phyloP scores from a whole-genome alignment of 1,140 invertebrate genomes.

The Chelonus insularis region DNA sequence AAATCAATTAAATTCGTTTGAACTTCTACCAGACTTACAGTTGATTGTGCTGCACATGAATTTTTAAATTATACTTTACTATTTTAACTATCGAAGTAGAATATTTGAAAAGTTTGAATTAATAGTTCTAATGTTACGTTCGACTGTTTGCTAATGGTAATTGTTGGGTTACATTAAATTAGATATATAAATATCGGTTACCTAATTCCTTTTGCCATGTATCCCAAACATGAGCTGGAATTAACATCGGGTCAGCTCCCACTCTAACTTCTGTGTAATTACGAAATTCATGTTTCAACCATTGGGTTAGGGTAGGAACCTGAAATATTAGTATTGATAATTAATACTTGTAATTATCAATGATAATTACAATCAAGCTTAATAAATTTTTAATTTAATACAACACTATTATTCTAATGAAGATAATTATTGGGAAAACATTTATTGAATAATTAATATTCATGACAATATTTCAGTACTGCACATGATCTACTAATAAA shows the following conservation, averaged over 20 bases:
- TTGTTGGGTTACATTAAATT: too few species aligned
- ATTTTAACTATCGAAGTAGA: background rate
- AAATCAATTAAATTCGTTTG: conserved; percentile 78
- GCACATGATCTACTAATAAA: too few species aligned
- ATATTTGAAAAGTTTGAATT: too few species aligned
- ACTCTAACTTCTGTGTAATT: conserved; percentile 62
- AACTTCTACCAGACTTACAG: conserved; percentile 67
- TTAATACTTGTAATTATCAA: conserved; percentile 18
- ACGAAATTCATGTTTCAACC: conserved; percentile 70
- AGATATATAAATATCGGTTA: too few species aligned
- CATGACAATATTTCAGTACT: too few species aligned
- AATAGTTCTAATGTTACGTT: too few species aligned
- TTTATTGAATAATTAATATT: too few species aligned
- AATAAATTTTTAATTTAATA: too few species aligned
- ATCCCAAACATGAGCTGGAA: conserved; percentile 69
- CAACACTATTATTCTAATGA: too few species aligned
- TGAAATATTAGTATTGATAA: conserved; percentile 27
- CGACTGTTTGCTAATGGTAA: too few species aligned
- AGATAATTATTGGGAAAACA: too few species aligned
- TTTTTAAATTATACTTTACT: background rate
- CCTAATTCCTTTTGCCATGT: conserved; percentile 64
- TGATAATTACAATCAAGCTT: too few species aligned
- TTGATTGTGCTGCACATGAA: conserved; percentile 50
- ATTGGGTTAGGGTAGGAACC: conserved; percentile 64
- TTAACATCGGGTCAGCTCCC: conserved; percentile 80